Conservation (phyloP, 2,113 vertebrate species). For the Furnarius figulus region DNA sequence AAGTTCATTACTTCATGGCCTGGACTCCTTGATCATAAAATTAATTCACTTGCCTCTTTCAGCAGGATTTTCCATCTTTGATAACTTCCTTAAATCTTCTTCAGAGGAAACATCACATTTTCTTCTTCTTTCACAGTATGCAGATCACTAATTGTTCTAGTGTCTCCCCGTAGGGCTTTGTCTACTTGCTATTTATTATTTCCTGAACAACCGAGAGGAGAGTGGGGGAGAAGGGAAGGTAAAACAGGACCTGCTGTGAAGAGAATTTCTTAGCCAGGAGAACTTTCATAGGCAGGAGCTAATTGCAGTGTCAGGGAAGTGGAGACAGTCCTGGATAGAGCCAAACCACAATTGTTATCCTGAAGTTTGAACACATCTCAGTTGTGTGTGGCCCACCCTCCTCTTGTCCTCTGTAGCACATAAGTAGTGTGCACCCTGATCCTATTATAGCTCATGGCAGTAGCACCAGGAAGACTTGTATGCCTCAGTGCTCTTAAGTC, state of each 20-base stretch:
- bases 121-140: neutral
- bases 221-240: neutral
- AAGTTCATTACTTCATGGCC: neutral
- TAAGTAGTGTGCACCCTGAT: neutral
- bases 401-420: neutral
- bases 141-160: neutral
- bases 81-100: neutral
- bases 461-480: slow-evolving; percentile 19
- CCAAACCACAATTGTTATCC: neutral
- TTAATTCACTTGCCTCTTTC: neutral
- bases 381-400: neutral
- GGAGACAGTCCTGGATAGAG: neutral
- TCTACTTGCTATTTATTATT: neutral
- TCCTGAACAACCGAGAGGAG: neutral
- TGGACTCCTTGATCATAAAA: neutral
- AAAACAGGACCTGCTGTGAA: neutral
- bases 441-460: neutral
- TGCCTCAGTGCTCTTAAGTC: slow-evolving; percentile 15
- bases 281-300: neutral
- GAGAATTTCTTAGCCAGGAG: neutral
- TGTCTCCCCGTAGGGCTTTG: neutral
- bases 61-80: neutral
- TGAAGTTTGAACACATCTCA: neutral
- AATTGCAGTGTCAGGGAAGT: neutral
- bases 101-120: neutral